Evolutionary conservation across 2,888 invertebrate genomes (phyloP).

Genomic region (Crocallis elinguaria): DNA sequence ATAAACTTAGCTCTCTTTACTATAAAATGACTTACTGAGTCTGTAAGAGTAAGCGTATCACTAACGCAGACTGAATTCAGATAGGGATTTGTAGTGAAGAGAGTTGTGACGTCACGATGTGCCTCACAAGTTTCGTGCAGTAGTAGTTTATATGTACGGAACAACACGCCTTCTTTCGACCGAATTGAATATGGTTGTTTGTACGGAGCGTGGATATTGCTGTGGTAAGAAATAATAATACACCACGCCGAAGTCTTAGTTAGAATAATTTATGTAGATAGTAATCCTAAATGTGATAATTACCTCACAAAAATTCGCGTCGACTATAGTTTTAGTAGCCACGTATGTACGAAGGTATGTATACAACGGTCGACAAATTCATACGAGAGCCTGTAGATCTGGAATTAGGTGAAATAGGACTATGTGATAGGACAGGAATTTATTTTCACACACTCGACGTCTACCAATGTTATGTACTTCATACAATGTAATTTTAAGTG

Average conservation of each 20-base stretch:
- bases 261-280: slow-evolving; percentile 67
- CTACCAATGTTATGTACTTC: slow-evolving; percentile 62
- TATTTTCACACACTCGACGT: slow-evolving; percentile 56
- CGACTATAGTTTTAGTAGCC: slow-evolving; percentile 5
- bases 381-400: slow-evolving; percentile 39
- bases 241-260: slow-evolving; percentile 43
- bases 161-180: slow-evolving; percentile 56
- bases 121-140: slow-evolving; percentile 67
- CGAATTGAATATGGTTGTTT: slow-evolving; percentile 35
- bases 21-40: slow-evolving; percentile 1
- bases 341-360: slow-evolving; percentile 2
- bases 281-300: slow-evolving; percentile 70
- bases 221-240: slow-evolving; percentile 9
- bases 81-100: slow-evolving; percentile 23
- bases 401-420: slow-evolving; percentile 40
- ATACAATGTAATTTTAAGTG: slow-evolving; percentile 74
- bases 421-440: slow-evolving; percentile 51
- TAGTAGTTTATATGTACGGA: slow-evolving; percentile 48
- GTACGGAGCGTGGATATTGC: slow-evolving; percentile 14
- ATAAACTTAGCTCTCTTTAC: slow-evolving; percentile 25
- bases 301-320: slow-evolving; percentile 57
- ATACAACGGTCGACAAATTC: slow-evolving; percentile 3
- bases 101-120: slow-evolving; percentile 67
- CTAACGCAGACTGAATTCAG: slow-evolving; percentile 13
- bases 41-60: not conserved